Evolutionary conservation across 1,140 invertebrate genomes (phyloP), one percentile per base, ranked within the genome.

Genomic region (Oedothorax gibbosus): DNA sequence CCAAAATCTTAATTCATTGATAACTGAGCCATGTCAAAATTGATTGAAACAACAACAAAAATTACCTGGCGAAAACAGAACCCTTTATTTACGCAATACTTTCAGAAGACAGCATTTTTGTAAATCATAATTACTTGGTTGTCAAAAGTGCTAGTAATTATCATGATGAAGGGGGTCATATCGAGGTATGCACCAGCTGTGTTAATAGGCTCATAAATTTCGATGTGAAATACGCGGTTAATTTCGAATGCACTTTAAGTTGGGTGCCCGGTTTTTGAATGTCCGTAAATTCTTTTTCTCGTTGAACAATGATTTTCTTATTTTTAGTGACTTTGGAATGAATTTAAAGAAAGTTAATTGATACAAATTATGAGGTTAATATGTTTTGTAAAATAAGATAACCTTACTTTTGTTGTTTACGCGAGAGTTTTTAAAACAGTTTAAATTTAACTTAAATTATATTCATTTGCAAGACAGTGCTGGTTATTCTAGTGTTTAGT

Each of bases 151-250:
- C 35, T 8, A 21, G 54, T 57, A 57, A 75, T 75, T 75, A 75
- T 21, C 57, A 57, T 75, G 72, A 75, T 75, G 20, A 75, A 75
- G 20, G 72, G 54, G 20, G 57, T 35, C 72, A 15, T 57, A 75
- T 75, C 72, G 72, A 75, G 35, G 53, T 57, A 35, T 35, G 35
- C 57, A 57, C 56, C 72, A 75, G 72, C 72, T 75, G 72, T 20
- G 72, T 57, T 75, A 75, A 75, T 75, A 75, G 6, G 72, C 53
- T 56, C 54, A 57, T 75, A 75, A 75, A 75, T 75, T 57, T 8
- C 51, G 14, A 14, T n/a, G 72, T 60, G 57, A 75, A 75, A 56
- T 60, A 57, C 54, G 72, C 72, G 72, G 72, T 75, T 75, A 75
- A 75, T 75, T 75, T 75, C 72, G 56, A 57, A 75, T 18, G 56